Evolutionary conservation across 2,888 invertebrate genomes (phyloP).

Genomic region (Ecdyonurus torrentis): DNA sequence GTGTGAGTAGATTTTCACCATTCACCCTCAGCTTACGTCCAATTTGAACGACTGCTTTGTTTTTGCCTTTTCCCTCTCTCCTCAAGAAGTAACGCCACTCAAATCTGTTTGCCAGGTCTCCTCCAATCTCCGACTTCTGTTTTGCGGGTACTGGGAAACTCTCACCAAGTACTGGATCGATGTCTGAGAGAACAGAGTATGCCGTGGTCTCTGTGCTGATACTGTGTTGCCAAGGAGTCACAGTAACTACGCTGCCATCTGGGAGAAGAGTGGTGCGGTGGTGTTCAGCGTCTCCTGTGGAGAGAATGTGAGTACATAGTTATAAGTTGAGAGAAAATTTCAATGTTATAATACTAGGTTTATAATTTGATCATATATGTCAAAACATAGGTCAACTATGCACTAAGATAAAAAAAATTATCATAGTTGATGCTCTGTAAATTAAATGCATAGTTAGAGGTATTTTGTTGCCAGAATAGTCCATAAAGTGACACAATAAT

Average conservation of each 20-base stretch:
- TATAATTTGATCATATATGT: background rate
- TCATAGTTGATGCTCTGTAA: too few species aligned
- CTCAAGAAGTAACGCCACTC: slow-evolving; percentile 91
- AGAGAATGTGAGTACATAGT: background rate
- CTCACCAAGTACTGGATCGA: slow-evolving; percentile 73
- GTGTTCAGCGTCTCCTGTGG: slow-evolving; percentile 58
- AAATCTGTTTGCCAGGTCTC: slow-evolving; percentile 79
- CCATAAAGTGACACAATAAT: too few species aligned
- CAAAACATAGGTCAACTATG: background rate
- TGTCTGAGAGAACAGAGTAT: slow-evolving; percentile 75
- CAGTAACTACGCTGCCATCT: slow-evolving; percentile 66
- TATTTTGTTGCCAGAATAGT: too few species aligned
- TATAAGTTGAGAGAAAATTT: background rate
- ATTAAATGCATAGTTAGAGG: too few species aligned
- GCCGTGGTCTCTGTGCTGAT: slow-evolving; percentile 82
- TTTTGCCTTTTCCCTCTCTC: slow-evolving; percentile 42
- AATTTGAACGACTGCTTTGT: slow-evolving; percentile 61
- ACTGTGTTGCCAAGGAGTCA: slow-evolving; percentile 73
- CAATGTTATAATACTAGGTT: background rate
- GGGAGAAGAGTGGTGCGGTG: slow-evolving; percentile 61
- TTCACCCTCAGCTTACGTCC: slow-evolving; percentile 76
- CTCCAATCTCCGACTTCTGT: slow-evolving; percentile 75
- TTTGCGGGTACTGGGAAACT: slow-evolving; percentile 84
- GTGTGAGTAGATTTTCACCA: slow-evolving; percentile 74
- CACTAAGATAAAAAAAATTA: background rate